Conservation (phyloP, 2,113 vertebrate genomes). For the Mesocricetus auratus region DNA sequence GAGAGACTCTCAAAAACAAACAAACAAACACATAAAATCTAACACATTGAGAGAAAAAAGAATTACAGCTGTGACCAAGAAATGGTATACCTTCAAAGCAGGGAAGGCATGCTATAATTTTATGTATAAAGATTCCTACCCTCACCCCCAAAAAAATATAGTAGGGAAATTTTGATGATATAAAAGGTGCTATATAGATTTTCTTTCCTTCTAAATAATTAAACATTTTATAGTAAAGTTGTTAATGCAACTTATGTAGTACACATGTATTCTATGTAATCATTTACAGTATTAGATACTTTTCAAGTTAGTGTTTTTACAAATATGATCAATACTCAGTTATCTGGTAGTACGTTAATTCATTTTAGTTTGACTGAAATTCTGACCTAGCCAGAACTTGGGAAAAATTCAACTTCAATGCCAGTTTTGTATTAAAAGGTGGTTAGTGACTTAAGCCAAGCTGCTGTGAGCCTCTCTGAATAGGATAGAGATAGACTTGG, state of each 20-base stretch:
- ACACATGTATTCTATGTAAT: not conserved
- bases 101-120: not conserved
- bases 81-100: slow-evolving; percentile 31
- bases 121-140: slow-evolving; percentile 31
- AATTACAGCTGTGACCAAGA: not conserved
- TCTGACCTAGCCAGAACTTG: not conserved
- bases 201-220: slow-evolving; percentile 31
- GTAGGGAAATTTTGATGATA: not conserved
- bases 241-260: not conserved
- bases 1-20: not conserved
- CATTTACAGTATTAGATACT: slow-evolving; percentile 47
- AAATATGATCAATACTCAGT: not conserved
- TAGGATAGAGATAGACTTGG: not conserved
- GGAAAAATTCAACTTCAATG: slow-evolving; percentile 15
- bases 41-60: not conserved
- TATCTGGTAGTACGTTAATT: slow-evolving; percentile 29
- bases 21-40: not conserved
- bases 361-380: slow-evolving; percentile 32
- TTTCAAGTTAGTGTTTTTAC: slow-evolving; percentile 26
- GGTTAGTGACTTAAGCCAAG: not conserved
- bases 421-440: not conserved
- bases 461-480: slow-evolving; percentile 1
- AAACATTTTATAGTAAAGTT: slow-evolving; percentile 39
- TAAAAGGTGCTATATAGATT: not conserved
- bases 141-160: not conserved